phyloP scores from a whole-genome alignment of 2,888 invertebrate species.

The Aphidoletes aphidimyza region DNA sequence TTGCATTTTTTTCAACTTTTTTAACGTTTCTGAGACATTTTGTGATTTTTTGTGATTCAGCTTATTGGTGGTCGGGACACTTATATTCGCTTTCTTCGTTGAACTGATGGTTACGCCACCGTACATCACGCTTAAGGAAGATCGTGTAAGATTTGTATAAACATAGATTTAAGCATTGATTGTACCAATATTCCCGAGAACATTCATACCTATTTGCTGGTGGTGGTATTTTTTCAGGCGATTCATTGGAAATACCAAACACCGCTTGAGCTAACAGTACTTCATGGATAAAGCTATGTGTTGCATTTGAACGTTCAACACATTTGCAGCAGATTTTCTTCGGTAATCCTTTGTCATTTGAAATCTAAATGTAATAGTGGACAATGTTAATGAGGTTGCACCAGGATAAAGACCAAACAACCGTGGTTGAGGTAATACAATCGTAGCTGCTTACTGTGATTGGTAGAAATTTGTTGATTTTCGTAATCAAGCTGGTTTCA shows the following conservation, averaged over 20 bases:
- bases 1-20: conserved; percentile 26
- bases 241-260: neutral
- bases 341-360: conserved; percentile 21
- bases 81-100: neutral
- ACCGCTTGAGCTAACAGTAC: conserved; percentile 12
- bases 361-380: neutral
- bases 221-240: neutral
- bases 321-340: conserved; percentile 51
- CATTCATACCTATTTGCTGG: conserved; percentile 22
- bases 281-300: conserved; percentile 33
- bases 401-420: too few relatives aligned
- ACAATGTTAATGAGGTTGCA: neutral
- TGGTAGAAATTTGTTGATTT: conserved; percentile 25
- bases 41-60: neutral
- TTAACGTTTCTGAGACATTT: neutral
- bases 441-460: neutral
- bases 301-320: neutral
- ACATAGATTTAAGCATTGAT: too few relatives aligned
- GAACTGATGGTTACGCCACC: conserved; percentile 18
- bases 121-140: neutral
- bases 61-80: conserved; percentile 1
- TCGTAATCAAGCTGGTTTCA: neutral
- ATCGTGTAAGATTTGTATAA: too few relatives aligned
- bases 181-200: neutral
- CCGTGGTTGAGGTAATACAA: neutral